These are phyloP conservation scores for Gortyna flavago DNA, from an alignment of 2,888 invertebrate species.

Conservation along the genomic window DNA sequence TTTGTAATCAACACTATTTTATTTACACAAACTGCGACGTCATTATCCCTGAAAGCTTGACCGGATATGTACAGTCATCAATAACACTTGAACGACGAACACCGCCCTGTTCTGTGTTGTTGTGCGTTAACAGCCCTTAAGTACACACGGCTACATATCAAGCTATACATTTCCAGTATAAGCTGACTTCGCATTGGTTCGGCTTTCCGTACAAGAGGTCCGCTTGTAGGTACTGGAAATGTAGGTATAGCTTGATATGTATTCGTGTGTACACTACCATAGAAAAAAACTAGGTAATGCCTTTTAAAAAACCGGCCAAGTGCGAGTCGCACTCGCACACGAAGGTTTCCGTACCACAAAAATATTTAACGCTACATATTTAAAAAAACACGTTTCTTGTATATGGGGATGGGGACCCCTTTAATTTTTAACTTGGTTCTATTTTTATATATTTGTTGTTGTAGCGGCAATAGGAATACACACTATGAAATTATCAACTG, in stretches of 20 bases:
- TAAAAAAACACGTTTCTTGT: too few relatives aligned
- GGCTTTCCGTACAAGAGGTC: too few relatives aligned
- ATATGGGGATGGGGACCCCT: neutral
- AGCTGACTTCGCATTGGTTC: too few relatives aligned
- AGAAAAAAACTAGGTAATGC: neutral
- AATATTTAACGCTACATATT: too few relatives aligned
- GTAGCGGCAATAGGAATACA: neutral
- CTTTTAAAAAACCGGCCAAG: neutral
- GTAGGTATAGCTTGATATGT: too few relatives aligned
- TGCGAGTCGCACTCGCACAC: too few relatives aligned
- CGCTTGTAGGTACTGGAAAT: too few relatives aligned
- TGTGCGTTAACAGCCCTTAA: too few relatives aligned
- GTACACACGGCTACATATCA: too few relatives aligned
- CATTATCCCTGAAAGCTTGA: neutral
- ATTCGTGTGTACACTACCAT: neutral
- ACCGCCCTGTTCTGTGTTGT: too few relatives aligned
- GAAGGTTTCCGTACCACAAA: too few relatives aligned
- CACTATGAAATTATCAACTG: neutral
- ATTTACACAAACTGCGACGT: constrained; percentile 25
- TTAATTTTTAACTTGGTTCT: neutral
- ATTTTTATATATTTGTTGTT: neutral
- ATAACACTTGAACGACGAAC: neutral
- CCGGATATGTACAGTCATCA: neutral
- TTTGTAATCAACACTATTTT: constrained; percentile 44
- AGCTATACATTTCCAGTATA: too few relatives aligned